Percentiles rank a stretch among this genome's conserved stretches.
These are phyloP conservation scores for Saccostrea echinata DNA, from an alignment of 1,140 invertebrate genomes.

Conservation along the genomic window DNA sequence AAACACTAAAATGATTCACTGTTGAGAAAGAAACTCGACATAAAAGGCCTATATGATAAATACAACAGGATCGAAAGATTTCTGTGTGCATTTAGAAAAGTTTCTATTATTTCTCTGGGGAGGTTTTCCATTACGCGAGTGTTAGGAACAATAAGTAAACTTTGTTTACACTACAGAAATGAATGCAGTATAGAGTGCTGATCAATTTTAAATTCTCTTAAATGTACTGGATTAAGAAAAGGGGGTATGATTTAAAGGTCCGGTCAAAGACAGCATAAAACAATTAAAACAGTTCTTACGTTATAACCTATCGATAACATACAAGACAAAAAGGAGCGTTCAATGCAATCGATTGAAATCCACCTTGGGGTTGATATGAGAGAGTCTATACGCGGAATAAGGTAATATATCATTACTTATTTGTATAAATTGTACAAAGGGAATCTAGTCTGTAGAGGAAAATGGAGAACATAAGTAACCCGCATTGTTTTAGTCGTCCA, in stretches of 20 bases:
- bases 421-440: background rate
- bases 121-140: background rate
- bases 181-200: background rate
- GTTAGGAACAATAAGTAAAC: conserved; percentile 1
- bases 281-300: conserved; percentile 24
- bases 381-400: conserved; percentile 1
- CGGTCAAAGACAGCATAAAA: conserved; percentile 28
- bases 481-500: background rate
- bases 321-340: conserved; percentile 8
- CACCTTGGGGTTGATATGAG: background rate
- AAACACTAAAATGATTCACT: background rate
- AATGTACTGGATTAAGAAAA: conserved; percentile 24
- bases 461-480: too few relatives aligned
- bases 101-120: background rate
- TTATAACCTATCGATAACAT: conserved; percentile 20
- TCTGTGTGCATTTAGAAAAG: background rate
- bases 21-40: background rate
- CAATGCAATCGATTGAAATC: background rate
- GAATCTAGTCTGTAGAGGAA: background rate
- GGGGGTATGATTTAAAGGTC: conserved; percentile 36
- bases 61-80: background rate
- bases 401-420: background rate
- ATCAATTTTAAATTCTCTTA: conserved; percentile 21
- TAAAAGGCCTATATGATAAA: background rate
- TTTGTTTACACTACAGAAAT: conserved; percentile 17